Percentiles rank a stretch among this genome's conserved stretches.
Conservation (phyloP, 2,888 invertebrate species). For the Tinea semifulvella region DNA sequence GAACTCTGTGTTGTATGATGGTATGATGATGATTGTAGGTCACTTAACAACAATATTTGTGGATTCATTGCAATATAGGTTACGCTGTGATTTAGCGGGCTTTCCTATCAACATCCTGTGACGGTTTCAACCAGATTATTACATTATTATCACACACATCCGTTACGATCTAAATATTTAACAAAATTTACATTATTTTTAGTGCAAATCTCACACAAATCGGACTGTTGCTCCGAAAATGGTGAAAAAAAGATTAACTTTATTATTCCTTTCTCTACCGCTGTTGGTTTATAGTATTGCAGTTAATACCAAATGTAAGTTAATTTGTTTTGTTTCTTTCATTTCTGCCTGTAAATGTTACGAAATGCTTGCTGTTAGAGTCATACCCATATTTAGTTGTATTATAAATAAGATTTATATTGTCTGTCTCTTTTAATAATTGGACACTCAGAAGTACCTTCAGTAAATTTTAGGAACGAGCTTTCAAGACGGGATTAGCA, state of each 20-base stretch:
- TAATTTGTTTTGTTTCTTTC: too few relatives aligned
- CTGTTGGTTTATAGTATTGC: not conserved
- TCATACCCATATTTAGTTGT: too few relatives aligned
- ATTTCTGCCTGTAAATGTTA: too few relatives aligned
- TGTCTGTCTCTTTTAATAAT: too few relatives aligned
- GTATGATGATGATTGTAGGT: too few relatives aligned
- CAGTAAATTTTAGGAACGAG: too few relatives aligned
- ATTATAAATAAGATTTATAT: too few relatives aligned
- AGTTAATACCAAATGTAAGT: not conserved
- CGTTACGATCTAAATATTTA: not conserved
- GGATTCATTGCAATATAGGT: not conserved
- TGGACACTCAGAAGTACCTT: too few relatives aligned
- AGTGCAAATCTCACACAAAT: not conserved
- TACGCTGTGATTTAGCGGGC: not conserved
- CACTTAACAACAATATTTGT: conserved; percentile 2
- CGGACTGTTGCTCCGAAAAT: not conserved
- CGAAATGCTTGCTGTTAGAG: too few relatives aligned
- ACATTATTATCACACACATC: not conserved
- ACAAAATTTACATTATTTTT: not conserved
- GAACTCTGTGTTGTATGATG: too few relatives aligned
- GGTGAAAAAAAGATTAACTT: not conserved
- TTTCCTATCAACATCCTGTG: not conserved
- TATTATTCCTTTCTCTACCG: not conserved
- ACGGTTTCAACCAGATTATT: not conserved
- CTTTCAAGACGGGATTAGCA: too few relatives aligned